A percentile compares a stretch with the other conserved stretches of the same genome.
phyloP scores from a whole-genome alignment of 2,888 invertebrate genomes.

The Hypolimnas misippus region DNA sequence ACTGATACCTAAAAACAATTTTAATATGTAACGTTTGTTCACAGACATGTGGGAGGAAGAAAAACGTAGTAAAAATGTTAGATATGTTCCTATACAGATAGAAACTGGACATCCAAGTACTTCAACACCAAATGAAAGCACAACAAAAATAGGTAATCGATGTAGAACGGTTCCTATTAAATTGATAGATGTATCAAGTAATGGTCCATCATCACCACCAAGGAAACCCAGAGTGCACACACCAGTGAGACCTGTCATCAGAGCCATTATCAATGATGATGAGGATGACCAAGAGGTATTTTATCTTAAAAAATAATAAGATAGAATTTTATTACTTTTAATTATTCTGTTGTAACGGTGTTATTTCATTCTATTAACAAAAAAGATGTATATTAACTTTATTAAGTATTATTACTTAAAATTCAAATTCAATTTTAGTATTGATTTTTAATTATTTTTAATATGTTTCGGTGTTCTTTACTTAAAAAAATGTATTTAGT shows the following conservation, averaged over 20 bases:
- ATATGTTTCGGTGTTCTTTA: too few relatives aligned
- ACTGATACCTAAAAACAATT: background rate
- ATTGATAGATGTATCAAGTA: constrained; percentile 57
- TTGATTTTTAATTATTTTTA: too few relatives aligned
- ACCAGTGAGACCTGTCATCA: constrained; percentile 60
- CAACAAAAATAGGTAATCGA: constrained; percentile 48
- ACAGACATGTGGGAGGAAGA: constrained; percentile 48
- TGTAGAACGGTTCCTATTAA: constrained; percentile 60
- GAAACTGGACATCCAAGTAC: constrained; percentile 71
- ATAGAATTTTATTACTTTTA: background rate
- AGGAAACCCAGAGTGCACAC: constrained; percentile 64
- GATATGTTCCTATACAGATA: constrained; percentile 73
- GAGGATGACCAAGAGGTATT: constrained; percentile 65
- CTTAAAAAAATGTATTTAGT: too few relatives aligned
- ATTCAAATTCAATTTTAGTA: too few relatives aligned
- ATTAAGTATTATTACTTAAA: too few relatives aligned
- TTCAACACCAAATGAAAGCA: constrained; percentile 68
- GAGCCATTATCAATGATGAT: constrained; percentile 64
- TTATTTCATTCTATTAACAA: too few relatives aligned
- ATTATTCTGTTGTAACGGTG: too few relatives aligned
- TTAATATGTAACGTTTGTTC: constrained; percentile 10
- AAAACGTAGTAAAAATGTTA: constrained; percentile 58
- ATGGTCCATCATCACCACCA: constrained; percentile 56
- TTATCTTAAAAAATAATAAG: background rate
- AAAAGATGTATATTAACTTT: too few relatives aligned